Evolutionary conservation across 2,888 invertebrate species (phyloP), one percentile per base, ranked within the genome.

Genomic region (Rotaria socialis): DNA sequence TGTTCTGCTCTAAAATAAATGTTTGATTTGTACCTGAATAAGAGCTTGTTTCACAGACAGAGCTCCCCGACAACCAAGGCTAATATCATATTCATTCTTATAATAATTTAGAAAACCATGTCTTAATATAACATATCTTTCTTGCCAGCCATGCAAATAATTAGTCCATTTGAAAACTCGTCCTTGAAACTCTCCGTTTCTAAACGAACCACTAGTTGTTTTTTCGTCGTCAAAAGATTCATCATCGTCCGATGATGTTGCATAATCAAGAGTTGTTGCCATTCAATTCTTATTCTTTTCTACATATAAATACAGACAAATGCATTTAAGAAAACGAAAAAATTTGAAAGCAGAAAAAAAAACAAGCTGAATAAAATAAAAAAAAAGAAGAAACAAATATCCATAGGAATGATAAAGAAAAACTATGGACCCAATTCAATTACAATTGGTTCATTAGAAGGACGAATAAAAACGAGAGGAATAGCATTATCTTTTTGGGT

Each of bases 61-160:
- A 89, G 97, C 96, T 88, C 98, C 99, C 88, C 99, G 94, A 92
- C 98, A 99, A 86, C 98, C 99, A 91, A 95, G 96, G 90, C 95
- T 94, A 89, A 96, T 95, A 91, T 98, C 98, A 90, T 95, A 94
- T 92, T 97, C 96, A 88, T 96, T 97, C 93, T 97, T 97, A 92
- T 97, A 99, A 92, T 99, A 99, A 86, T 96, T 96, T 90, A 99
- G 93, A 87, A 96, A 96, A 86, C 97, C 97, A 93, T 96, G 95
- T 92, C 95, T 96, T 88, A 99, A 93, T 88, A 97, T 96, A 90
- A 99, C 96, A 92, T 95, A 99, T 89, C 99, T 94, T 91, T 96
- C 95, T 92, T 99, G 99, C 98, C 98, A 99, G 88, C 98, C 99
- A 91, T 96, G 96, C 90, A 98, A 89, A 92, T 97, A 97, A 92